Evolutionary conservation across 92 coral and sea anemone species (phyloP), one percentile per base, ranked within the genome.

Genomic region (Umimayanthus chanpuru): DNA sequence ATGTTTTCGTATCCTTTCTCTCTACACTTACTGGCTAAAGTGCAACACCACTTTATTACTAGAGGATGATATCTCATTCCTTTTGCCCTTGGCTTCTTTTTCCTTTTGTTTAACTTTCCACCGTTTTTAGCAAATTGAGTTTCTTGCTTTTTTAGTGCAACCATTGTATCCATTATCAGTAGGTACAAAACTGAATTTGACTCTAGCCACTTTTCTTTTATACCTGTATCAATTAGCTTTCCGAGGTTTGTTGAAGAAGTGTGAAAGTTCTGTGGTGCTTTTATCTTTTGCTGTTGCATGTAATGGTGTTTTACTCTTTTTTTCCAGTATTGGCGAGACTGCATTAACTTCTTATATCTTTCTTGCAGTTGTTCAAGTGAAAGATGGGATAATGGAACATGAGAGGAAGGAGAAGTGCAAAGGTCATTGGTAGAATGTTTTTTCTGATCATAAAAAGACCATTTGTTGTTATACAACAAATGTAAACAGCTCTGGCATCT

Each of bases 111-210:
- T 32, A 28, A 32, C 41, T 73, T 73, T 73, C 77, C 77, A 67
- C 32, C 41, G 67, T 49, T 86, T 66, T 76, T 83, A 10, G 21
- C 21, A 55, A 85, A 86, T 40, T 92, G 80, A 29, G 81, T 85
- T 30, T 92, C 92, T 81, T 89, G 94, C 4, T 21, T 39, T 47
- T 92, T 65, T 41, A 89, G 49, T 6, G 86, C 83, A 32, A 23
- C 86, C 15, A 89, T 12, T 23, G 92, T 79, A 56, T 89, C 94
- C 23, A 11, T 41, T 25, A 92, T 8, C 8, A 92, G 40, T 9
- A 84, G 58, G 76, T 92, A 81, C 47, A 89, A 49, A 36, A 92
- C 88, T 43, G 92, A 89, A 32, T 86, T 92, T 89, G 86, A 64
- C 4, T 26, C 50, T 1, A 89, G 56, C 88, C 87, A 86, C n/a